Evolutionary conservation across 1,140 invertebrate genomes (phyloP).

Genomic region (Euura lappo): DNA sequence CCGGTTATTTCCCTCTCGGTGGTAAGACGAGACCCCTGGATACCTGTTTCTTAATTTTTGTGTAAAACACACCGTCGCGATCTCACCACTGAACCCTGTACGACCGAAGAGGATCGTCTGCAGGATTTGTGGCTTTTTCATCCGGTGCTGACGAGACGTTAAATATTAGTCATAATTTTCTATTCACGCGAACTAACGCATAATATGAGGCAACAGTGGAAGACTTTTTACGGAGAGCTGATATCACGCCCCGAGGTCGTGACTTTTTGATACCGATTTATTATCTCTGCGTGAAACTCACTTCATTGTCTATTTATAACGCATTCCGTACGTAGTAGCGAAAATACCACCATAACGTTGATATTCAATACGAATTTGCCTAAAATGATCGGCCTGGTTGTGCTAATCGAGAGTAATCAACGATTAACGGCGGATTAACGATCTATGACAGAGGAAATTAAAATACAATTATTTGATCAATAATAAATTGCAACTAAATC

Average conservation of each 20-base stretch:
- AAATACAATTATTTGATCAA: no score
- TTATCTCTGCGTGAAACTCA: neutral
- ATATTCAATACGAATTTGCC: no score
- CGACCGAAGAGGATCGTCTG: no score
- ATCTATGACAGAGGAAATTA: no score
- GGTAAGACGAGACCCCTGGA: neutral
- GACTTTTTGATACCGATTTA: conserved; percentile 1
- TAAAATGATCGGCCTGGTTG: no score
- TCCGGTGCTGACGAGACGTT: no score
- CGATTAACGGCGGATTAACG: no score
- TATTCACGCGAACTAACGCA: no score
- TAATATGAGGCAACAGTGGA: neutral
- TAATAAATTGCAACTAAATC: no score
- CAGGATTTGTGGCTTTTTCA: neutral
- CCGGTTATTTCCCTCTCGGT: neutral
- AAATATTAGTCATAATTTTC: no score
- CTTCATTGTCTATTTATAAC: conserved; percentile 2
- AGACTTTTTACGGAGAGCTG: neutral
- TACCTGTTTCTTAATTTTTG: neutral
- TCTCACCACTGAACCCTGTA: neutral
- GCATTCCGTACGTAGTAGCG: neutral
- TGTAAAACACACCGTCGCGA: neutral
- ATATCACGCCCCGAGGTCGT: neutral
- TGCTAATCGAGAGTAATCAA: no score
- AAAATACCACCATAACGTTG: no score